These are phyloP conservation scores for Salarias fasciatus DNA, from an alignment of 2,797 vertebrate species.

Conservation along the genomic window DNA sequence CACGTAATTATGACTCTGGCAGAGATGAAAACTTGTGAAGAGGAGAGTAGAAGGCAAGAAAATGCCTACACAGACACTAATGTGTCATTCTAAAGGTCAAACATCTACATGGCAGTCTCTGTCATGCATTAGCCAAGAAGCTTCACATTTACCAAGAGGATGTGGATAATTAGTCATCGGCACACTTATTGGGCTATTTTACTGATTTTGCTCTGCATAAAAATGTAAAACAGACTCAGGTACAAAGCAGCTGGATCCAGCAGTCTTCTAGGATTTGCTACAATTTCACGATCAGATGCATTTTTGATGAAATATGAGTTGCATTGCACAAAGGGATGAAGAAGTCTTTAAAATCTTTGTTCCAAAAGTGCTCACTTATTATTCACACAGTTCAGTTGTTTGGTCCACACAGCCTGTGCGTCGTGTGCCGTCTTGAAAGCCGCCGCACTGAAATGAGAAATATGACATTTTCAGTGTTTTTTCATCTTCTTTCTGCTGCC, in stretches of 20 bases:
- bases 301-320: not conserved
- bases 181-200: conserved; percentile 13
- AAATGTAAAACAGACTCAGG: conserved; percentile 12
- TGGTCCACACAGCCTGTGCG: not conserved
- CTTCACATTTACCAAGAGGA: conserved; percentile 48
- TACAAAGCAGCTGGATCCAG: not conserved
- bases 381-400: not conserved
- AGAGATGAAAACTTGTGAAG: conserved; percentile 40
- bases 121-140: conserved; percentile 50
- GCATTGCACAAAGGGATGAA: not conserved
- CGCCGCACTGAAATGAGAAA: conserved; percentile 14
- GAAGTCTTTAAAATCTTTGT: not conserved
- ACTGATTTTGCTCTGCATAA: conserved; percentile 1
- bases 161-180: conserved; percentile 51
- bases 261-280: not conserved
- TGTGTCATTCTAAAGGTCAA: conserved; percentile 66
- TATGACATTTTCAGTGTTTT: not conserved
- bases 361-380: not conserved
- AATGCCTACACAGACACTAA: conserved; percentile 35
- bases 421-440: not conserved
- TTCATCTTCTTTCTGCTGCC: not conserved
- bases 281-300: not conserved
- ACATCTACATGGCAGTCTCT: conserved; percentile 45
- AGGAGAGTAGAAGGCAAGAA: conserved; percentile 44
- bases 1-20: conserved; percentile 49